Percentiles rank a stretch among this genome's conserved stretches.
Conservation (phyloP, 1,140 invertebrate species). For the Penaeus chinensis region DNA sequence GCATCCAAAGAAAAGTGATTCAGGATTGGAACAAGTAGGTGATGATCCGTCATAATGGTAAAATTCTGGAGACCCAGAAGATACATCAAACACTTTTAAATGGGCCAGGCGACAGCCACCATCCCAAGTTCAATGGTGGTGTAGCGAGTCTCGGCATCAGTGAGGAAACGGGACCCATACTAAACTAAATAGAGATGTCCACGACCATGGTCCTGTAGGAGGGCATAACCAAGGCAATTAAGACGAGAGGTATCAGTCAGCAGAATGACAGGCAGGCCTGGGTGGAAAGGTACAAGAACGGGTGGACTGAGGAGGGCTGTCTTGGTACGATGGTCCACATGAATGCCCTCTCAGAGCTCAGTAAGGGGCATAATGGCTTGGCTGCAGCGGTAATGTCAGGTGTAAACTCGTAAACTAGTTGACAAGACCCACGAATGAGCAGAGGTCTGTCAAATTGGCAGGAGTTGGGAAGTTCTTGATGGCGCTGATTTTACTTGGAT, state of each 20-base stretch:
- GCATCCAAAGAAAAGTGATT: background rate
- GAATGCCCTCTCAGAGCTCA: background rate
- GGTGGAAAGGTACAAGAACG: background rate
- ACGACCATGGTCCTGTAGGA: too few species aligned
- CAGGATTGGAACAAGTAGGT: background rate
- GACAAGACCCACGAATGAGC: background rate
- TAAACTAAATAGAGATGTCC: too few species aligned
- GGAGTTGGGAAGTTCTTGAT: constrained; percentile 3
- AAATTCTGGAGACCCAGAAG: background rate
- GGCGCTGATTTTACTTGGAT: background rate
- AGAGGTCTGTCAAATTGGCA: background rate
- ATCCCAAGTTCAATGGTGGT: background rate
- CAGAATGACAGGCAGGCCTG: background rate
- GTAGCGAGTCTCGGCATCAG: background rate
- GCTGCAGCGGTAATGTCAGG: background rate
- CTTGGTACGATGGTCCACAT: background rate
- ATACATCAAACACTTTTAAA: background rate
- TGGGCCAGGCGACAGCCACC: background rate
- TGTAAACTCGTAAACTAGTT: background rate
- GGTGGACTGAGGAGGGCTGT: background rate
- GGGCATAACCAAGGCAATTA: too few species aligned
- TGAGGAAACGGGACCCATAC: too few species aligned
- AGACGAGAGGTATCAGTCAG: too few species aligned
- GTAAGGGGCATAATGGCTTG: background rate
- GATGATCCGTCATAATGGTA: background rate